Evolutionary conservation across 2,113 vertebrate species (phyloP), one percentile per base, ranked within the genome.

Genomic region (Albula goreensis): DNA sequence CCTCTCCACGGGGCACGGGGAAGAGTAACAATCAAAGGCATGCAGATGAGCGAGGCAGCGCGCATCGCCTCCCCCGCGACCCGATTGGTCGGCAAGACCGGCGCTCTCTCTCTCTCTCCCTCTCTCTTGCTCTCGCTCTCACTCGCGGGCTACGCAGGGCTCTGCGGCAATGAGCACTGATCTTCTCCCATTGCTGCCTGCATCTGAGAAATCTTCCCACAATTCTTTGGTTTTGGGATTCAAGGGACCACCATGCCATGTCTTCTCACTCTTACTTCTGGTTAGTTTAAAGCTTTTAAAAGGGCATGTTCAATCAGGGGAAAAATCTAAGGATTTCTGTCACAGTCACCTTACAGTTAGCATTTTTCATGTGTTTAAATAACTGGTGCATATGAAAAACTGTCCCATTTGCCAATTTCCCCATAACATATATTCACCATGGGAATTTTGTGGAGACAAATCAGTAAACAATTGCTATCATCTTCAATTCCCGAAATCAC

Each of bases 1-100:
- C 85, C 77, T 79, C 83, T 78, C 78, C 12, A 66, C 86, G 13
- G 81, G 53, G 81, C 51, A 57, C 41, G 82, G 51, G 85, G 60
- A 2, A 85, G 82, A 85, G 82, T 56, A 57, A 80, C 82, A 87
- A 88, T 89, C 89, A 88, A 84, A 90, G 84, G 49, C 85, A 87
- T 87, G 86, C 57, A 85, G 87, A 89, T 88, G 86, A 88, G 88
- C 22, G 56, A 19, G 19, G 22, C 50, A 19, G 49, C 82, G 74
- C 84, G 48, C 56, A 41, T 41, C 31, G 82, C 51, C 50, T 70
- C 51, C 56, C 86, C 80, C 74, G 82, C 80, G 52, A 83, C 88
- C 78, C 50, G 15, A 87, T 82, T 87, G 88, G 86, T 78, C 70
- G 83, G 85, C 31, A 1, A 41, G 31, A 41, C 31, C 31, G 31